Evolutionary conservation across 2,113 vertebrate genomes (phyloP), one percentile per base, ranked within the genome.

Genomic region (Deroptyus accipitrinus): DNA sequence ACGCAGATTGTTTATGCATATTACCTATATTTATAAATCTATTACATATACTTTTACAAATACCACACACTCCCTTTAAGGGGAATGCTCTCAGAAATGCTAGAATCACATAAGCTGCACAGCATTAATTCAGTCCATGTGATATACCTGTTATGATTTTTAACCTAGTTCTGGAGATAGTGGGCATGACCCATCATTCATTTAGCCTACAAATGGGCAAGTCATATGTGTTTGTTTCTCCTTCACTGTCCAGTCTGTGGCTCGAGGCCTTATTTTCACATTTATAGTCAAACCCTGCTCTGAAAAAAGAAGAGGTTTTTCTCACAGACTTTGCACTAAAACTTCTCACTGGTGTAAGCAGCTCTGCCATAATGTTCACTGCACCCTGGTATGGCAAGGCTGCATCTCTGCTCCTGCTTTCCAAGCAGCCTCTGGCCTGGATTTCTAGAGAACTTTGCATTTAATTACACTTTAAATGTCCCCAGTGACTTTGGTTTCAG

Each of bases 401-500:
- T 63, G n/a, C 7, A 83, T 41, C 49, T 72, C 52, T 83, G 15
- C 30, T 69, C 54, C 41, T 11, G 4, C 49, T 73, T 77, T 67
- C 70, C 27, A 64, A 55, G 18, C 18, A 67, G 64, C 9, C 14
- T 78, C 33, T 81, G 39, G 75, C 46, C 31, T 51, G 67, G 74
- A 64, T 59, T 92, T 90, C 88, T 59, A 72, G 55, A 90, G 13
- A 95, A 83, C 20, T 72, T 68, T 6, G 3, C 30, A 61, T 81
- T 88, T 90, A 70, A 93, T 94, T 92, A 39, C 42, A 48, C 78
- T 95, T 83, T 74, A 88, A 80, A 74, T 62, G 19, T 75, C 33
- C 44, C 25, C n/a, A 77, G 24, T 83, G 64, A 78, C 76, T 90
- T 86, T 55, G 39, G 46, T 77, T 93, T 76, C 72, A 88, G 41